Evolutionary conservation across 1,140 invertebrate species (phyloP).

Genomic region (Lamellibrachia luymesi): DNA sequence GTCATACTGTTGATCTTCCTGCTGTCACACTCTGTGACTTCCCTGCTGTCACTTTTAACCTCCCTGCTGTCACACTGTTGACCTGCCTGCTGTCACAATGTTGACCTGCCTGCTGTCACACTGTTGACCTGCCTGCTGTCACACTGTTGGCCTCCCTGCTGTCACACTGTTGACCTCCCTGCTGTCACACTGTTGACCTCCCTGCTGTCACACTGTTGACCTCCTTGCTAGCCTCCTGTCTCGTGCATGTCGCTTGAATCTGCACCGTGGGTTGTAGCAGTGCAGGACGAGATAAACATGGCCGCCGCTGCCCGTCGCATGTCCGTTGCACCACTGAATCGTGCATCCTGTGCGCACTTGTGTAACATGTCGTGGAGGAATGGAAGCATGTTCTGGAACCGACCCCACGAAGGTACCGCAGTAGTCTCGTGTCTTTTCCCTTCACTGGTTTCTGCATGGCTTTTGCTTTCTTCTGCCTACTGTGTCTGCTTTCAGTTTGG

Average conservation of each 20-base stretch:
- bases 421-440: not conserved
- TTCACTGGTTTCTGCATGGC: slow-evolving; percentile 10
- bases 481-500: not conserved
- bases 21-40: not conserved
- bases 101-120: not conserved
- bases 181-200: not conserved
- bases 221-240: not conserved
- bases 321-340: slow-evolving; percentile 53
- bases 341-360: slow-evolving; percentile 47
- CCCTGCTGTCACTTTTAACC: not conserved
- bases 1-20: not conserved
- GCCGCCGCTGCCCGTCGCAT: slow-evolving; percentile 52
- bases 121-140: not conserved
- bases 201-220: not conserved
- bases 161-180: too few relatives aligned
- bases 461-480: not conserved
- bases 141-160: not conserved
- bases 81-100: not conserved
- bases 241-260: not conserved
- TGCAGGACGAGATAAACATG: slow-evolving; percentile 50
- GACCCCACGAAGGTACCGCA: slow-evolving; percentile 47
- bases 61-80: not conserved
- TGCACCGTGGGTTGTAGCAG: slow-evolving; percentile 26
- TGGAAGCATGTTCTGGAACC: slow-evolving; percentile 53
- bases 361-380: slow-evolving; percentile 55